These are phyloP conservation scores for Perizoma affinitatum DNA, from an alignment of 2,888 invertebrate genomes.

Conservation along the genomic window DNA sequence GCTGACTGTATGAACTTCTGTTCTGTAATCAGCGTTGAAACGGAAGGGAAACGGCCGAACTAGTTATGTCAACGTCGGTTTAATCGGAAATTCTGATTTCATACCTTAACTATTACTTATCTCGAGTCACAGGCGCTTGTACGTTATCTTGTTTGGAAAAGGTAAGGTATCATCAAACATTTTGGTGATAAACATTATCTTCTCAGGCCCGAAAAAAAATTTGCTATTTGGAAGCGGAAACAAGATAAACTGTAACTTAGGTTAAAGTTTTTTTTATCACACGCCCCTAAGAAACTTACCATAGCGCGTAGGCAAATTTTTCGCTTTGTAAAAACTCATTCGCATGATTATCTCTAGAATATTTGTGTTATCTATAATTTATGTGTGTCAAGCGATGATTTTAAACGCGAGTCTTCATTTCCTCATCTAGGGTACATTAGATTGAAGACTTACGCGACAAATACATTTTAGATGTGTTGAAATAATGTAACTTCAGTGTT, in stretches of 20 bases:
- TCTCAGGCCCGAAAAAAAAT: slow-evolving; percentile 43
- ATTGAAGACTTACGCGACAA: slow-evolving; percentile 14
- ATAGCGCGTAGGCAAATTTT: slow-evolving; percentile 2
- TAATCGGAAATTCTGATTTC: slow-evolving; percentile 73
- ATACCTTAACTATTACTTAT: slow-evolving; percentile 46
- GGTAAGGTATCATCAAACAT: slow-evolving; percentile 67
- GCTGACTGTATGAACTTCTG: slow-evolving; percentile 8
- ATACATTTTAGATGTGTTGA: background rate
- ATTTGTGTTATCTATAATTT: slow-evolving; percentile 35
- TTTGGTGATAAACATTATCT: slow-evolving; percentile 64
- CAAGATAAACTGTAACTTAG: slow-evolving; percentile 3
- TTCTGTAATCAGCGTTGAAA: slow-evolving; percentile 8
- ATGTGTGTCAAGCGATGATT: slow-evolving; percentile 43
- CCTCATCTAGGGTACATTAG: slow-evolving; percentile 19
- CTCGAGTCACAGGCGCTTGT: slow-evolving; percentile 63
- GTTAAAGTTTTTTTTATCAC: slow-evolving; percentile 18
- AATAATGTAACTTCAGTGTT: no score
- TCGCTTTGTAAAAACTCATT: slow-evolving; percentile 16
- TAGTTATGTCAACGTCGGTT: slow-evolving; percentile 70
- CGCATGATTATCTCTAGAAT: slow-evolving; percentile 35
- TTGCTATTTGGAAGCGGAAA: slow-evolving; percentile 21
- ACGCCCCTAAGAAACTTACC: slow-evolving; percentile 18
- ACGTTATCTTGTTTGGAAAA: slow-evolving; percentile 74
- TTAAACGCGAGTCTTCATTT: slow-evolving; percentile 42
- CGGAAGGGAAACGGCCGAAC: slow-evolving; percentile 35